Percentiles rank a stretch among this genome's conserved stretches.
Evolutionary conservation across 2,113 vertebrate genomes (phyloP).

Genomic region (Arvicanthis niloticus): DNA sequence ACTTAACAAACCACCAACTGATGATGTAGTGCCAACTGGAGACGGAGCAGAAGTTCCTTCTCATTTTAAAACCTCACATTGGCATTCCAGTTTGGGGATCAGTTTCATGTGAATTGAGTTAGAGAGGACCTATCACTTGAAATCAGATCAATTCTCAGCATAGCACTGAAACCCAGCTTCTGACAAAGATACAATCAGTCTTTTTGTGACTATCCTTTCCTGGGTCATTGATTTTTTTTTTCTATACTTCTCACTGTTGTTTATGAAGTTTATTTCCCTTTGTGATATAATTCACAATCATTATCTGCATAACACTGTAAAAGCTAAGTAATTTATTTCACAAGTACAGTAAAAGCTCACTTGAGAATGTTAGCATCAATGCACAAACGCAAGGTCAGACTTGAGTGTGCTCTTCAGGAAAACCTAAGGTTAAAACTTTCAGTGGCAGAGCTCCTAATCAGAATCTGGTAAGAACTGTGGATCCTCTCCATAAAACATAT

Average conservation of each 20-base stretch:
- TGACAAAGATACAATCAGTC: background rate
- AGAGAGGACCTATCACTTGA: conserved; percentile 9
- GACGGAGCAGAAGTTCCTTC: background rate
- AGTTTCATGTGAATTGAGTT: background rate
- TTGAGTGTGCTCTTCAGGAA: background rate
- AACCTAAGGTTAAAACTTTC: background rate
- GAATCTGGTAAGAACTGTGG: background rate
- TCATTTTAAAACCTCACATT: background rate
- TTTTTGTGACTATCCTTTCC: background rate
- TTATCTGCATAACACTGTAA: background rate
- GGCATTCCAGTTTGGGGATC: background rate
- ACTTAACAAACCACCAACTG: background rate
- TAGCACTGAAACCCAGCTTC: background rate
- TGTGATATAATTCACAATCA: background rate
- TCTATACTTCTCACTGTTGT: background rate
- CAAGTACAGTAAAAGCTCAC: background rate
- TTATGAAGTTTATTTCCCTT: conserved; percentile 33
- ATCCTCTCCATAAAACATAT: background rate
- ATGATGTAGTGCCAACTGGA: background rate
- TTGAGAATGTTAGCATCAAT: background rate
- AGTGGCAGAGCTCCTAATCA: background rate
- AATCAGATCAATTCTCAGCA: background rate
- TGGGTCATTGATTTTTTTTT: background rate
- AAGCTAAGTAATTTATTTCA: background rate
- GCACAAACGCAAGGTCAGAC: background rate